Evolutionary conservation across 2,888 invertebrate genomes (phyloP).

Genomic region (Octonoba sinensis): DNA sequence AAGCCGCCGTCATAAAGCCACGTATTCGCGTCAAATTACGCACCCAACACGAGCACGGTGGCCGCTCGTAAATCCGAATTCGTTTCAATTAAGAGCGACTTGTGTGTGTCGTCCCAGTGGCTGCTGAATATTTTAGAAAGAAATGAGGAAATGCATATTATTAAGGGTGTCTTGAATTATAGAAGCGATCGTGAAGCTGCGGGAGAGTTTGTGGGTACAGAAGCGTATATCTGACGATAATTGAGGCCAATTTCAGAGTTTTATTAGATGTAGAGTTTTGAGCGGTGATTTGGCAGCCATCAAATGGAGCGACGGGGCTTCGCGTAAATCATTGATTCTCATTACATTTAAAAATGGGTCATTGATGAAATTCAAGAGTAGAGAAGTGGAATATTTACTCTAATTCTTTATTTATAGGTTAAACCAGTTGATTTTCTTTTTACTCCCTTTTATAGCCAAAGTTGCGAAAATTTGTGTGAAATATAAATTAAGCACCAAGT

Average conservation of each 20-base stretch:
- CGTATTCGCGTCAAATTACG: conserved; percentile 49
- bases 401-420: no score
- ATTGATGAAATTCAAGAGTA: no score
- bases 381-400: no score
- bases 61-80: conserved; percentile 49
- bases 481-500: no score
- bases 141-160: conserved; percentile 23
- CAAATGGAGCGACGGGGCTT: no score
- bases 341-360: no score
- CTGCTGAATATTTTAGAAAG: conserved; percentile 55
- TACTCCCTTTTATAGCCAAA: no score
- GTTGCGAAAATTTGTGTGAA: no score
- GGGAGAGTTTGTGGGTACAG: not conserved
- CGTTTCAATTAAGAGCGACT: conserved; percentile 55
- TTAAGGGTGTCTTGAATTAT: conserved; percentile 42
- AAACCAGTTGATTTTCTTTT: no score
- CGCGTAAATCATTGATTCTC: no score
- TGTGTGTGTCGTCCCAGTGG: conserved; percentile 10
- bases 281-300: not conserved
- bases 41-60: conserved; percentile 8
- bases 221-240: conserved; percentile 22
- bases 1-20: conserved; percentile 41
- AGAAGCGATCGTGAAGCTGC: not conserved
- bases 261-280: conserved; percentile 25
- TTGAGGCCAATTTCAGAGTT: conserved; percentile 34